Conservation (phyloP, 2,888 invertebrate genomes). For the Meiosimyza decipiens region DNA sequence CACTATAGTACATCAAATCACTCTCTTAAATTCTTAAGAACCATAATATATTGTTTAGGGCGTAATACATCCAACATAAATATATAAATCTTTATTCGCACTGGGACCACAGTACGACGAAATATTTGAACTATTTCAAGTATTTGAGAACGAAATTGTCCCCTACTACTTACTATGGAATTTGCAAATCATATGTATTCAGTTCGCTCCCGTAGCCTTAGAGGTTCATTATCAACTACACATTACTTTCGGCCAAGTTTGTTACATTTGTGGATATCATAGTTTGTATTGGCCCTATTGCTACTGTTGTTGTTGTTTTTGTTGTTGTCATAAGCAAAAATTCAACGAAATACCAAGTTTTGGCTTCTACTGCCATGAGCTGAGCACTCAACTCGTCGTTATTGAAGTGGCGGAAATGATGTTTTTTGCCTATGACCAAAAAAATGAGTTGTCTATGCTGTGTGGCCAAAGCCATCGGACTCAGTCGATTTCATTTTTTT, state of each 20-base stretch:
- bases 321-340: neutral
- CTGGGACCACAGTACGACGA: too few species aligned
- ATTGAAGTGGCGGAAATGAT: conserved; percentile 11
- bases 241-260: too few species aligned
- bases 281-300: neutral
- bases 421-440: conserved; percentile 15
- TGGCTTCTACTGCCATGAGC: neutral
- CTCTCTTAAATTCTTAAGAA: too few species aligned
- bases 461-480: neutral
- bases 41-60: too few species aligned
- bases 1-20: too few species aligned
- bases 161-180: neutral
- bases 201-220: too few species aligned
- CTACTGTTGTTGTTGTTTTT: conserved; percentile 2
- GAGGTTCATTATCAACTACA: too few species aligned
- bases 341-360: neutral
- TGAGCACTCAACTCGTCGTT: neutral
- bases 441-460: neutral
- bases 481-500: neutral
- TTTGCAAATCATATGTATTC: conserved; percentile 8
- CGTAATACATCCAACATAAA: too few species aligned
- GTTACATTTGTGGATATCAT: neutral
- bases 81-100: too few species aligned
- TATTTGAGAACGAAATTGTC: neutral
- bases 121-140: too few species aligned